Percentiles rank a stretch among this genome's conserved stretches.
Conservation (phyloP, 2,113 vertebrate genomes). For the Platycercus adscitus region DNA sequence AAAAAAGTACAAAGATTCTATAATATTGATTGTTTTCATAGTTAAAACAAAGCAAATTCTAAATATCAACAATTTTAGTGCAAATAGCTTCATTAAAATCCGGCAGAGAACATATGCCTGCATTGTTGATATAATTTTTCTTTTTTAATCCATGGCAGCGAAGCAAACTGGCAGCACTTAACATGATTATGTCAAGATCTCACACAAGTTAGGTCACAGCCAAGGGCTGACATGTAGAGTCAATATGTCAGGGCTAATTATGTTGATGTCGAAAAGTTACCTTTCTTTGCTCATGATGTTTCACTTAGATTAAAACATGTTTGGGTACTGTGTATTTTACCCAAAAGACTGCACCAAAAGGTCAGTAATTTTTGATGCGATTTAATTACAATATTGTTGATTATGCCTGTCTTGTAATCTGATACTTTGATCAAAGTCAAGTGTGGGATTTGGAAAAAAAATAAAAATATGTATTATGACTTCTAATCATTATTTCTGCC, state of each 20-base stretch:
- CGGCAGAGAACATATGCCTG: not conserved
- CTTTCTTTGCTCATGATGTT: slow-evolving; percentile 46
- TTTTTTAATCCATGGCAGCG: slow-evolving; percentile 59
- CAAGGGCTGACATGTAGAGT: slow-evolving; percentile 63
- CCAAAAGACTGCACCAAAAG: slow-evolving; percentile 39
- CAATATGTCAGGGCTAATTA: slow-evolving; percentile 70
- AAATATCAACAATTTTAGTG: slow-evolving; percentile 58
- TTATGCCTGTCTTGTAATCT: slow-evolving; percentile 3
- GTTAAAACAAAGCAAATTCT: slow-evolving; percentile 63
- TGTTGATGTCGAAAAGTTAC: slow-evolving; percentile 65
- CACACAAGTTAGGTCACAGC: slow-evolving; percentile 70
- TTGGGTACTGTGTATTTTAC: slow-evolving; percentile 54
- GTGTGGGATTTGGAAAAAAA: not conserved
- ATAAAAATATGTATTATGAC: not conserved
- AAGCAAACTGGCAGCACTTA: slow-evolving; percentile 69
- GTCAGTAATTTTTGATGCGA: slow-evolving; percentile 36
- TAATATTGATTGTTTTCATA: slow-evolving; percentile 62
- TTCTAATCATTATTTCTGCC: slow-evolving; percentile 23
- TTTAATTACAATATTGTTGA: slow-evolving; percentile 55
- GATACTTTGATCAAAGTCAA: slow-evolving; percentile 41
- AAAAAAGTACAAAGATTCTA: slow-evolving; percentile 11
- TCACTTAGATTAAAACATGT: slow-evolving; percentile 42
- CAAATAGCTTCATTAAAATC: slow-evolving; percentile 54
- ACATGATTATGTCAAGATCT: slow-evolving; percentile 74
- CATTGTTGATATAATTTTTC: slow-evolving; percentile 60